These are phyloP conservation scores for Aldabrachelys gigantea DNA, from an alignment of 2,113 vertebrate genomes.

Conservation along the genomic window DNA sequence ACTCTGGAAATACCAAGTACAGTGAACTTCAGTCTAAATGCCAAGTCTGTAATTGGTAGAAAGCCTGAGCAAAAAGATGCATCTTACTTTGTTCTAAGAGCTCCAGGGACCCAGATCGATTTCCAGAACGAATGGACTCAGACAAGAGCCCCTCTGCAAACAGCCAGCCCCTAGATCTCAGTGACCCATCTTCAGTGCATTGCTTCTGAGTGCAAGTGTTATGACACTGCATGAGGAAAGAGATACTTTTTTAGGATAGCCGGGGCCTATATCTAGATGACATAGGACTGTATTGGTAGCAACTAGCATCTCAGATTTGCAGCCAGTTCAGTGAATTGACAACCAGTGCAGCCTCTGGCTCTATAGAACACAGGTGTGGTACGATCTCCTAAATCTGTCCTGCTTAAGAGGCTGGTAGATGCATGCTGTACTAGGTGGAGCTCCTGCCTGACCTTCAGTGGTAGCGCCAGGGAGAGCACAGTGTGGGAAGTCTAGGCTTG, in stretches of 20 bases:
- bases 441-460: neutral
- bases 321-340: neutral
- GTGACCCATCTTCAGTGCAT: rapidly evolving
- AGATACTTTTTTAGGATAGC: neutral
- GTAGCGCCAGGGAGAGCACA: neutral
- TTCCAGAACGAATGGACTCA: neutral
- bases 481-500: neutral
- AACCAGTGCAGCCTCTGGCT: neutral
- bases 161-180: neutral
- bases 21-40: neutral
- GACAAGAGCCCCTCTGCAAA: neutral
- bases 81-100: neutral
- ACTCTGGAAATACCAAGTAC: neutral
- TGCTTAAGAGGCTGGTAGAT: neutral
- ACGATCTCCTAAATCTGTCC: neutral
- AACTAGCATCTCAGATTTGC: rapidly evolving
- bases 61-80: neutral
- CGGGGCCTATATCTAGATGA: neutral
- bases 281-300: rapidly evolving
- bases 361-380: neutral
- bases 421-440: neutral
- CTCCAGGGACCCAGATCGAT: neutral
- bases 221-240: neutral
- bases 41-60: neutral
- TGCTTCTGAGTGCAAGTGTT: neutral